Evolutionary conservation across 2,888 invertebrate genomes (phyloP).

Genomic region (Agonopterix subpropinquella): DNA sequence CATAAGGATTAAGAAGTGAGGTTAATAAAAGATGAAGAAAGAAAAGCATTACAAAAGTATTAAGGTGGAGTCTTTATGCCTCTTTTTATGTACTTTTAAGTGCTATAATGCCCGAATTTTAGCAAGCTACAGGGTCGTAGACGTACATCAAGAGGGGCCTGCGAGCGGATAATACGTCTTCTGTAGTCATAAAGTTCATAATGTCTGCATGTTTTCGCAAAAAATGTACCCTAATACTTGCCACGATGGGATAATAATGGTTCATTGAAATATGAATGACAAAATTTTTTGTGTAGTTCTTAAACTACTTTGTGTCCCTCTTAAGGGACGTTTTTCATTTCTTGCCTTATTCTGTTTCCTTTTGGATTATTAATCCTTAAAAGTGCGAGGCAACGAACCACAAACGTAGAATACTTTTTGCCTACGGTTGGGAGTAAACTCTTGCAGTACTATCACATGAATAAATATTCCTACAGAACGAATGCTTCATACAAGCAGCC

Average conservation of each 20-base stretch:
- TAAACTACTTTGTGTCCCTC: no score
- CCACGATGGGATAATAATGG: neutral
- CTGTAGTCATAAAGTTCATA: constrained; percentile 4
- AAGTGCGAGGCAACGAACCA: no score
- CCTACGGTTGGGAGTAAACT: no score
- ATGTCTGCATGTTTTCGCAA: constrained; percentile 4
- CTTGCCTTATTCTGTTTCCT: no score
- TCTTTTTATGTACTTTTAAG: constrained; percentile 10
- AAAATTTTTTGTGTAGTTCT: no score
- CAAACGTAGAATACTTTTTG: no score
- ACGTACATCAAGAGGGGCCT: constrained; percentile 2
- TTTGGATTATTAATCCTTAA: no score
- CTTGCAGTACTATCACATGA: no score
- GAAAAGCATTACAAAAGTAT: constrained; percentile 5
- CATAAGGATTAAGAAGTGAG: neutral
- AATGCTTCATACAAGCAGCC: no score
- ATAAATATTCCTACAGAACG: no score
- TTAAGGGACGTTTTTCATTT: no score
- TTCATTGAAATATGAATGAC: neutral
- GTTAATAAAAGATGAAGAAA: constrained; percentile 13
- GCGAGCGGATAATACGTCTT: constrained; percentile 4
- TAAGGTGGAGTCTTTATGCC: constrained; percentile 5
- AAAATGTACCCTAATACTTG: neutral
- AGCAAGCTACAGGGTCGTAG: neutral
- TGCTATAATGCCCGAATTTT: constrained; percentile 9